These are phyloP conservation scores for Pelobates cultripes DNA, from an alignment of 2,797 vertebrate species.

Conservation along the genomic window DNA sequence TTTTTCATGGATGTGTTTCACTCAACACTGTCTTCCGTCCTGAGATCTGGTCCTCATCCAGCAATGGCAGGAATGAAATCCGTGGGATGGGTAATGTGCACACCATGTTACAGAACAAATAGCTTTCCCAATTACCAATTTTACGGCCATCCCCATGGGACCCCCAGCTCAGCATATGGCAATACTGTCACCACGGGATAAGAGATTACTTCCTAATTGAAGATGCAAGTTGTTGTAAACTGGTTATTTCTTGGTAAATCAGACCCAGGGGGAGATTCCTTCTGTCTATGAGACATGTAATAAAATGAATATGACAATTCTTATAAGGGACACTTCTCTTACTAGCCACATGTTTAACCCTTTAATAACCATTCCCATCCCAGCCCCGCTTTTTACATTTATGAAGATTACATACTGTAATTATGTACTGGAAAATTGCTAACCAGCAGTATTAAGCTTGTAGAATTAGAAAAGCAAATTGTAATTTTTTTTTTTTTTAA, in stretches of 20 bases:
- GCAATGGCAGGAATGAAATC: background rate
- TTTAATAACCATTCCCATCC: background rate
- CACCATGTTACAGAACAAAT: background rate
- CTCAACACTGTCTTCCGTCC: no score
- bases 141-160: conserved; percentile 6
- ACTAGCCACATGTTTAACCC: background rate
- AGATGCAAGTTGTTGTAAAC: conserved; percentile 10
- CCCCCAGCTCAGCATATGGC: background rate
- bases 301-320: background rate
- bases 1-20: no score
- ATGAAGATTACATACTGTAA: no score
- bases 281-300: background rate
- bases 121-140: conserved; percentile 3
- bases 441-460: no score
- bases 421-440: no score
- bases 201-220: conserved; percentile 7
- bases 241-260: conserved; percentile 8
- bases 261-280: conserved; percentile 4
- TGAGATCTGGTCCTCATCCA: background rate
- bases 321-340: background rate
- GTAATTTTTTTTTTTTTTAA: no score
- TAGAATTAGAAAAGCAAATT: no score
- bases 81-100: background rate
- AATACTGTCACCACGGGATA: background rate
- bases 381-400: no score